phyloP scores from a whole-genome alignment of 2,113 vertebrate species.

The Zapus hudsonius region DNA sequence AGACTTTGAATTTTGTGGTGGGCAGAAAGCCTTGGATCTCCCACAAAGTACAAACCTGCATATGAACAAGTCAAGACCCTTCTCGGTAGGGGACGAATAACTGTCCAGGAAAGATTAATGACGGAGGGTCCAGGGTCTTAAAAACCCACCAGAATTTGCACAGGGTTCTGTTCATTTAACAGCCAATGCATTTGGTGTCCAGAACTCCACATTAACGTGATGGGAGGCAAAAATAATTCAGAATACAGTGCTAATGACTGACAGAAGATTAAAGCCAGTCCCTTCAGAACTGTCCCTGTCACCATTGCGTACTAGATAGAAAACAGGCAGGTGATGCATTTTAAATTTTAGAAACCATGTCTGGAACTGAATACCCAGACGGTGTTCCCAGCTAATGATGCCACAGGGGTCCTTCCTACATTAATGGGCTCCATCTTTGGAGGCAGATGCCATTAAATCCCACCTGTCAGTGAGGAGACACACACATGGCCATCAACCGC shows the following conservation, averaged over 20 bases:
- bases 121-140: not conserved
- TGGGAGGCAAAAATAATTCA: too few species aligned
- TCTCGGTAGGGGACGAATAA: not conserved
- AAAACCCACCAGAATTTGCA: not conserved
- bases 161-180: not conserved
- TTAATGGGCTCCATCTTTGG: not conserved
- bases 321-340: not conserved
- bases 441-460: not conserved
- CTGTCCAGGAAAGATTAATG: too few species aligned
- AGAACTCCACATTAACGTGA: too few species aligned
- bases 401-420: not conserved
- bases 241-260: not conserved
- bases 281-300: not conserved
- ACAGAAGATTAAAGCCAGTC: not conserved
- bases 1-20: not conserved
- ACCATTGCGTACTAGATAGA: not conserved
- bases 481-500: not conserved
- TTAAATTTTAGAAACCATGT: not conserved
- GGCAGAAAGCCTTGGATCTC: too few species aligned
- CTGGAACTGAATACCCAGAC: not conserved
- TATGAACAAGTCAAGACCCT: not conserved
- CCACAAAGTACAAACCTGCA: not conserved
- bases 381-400: not conserved
- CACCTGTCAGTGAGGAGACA: not conserved
- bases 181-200: not conserved